These are phyloP conservation scores for Gisinianus flammeolus DNA, from an alignment of 2,888 invertebrate species.

Conservation along the genomic window DNA sequence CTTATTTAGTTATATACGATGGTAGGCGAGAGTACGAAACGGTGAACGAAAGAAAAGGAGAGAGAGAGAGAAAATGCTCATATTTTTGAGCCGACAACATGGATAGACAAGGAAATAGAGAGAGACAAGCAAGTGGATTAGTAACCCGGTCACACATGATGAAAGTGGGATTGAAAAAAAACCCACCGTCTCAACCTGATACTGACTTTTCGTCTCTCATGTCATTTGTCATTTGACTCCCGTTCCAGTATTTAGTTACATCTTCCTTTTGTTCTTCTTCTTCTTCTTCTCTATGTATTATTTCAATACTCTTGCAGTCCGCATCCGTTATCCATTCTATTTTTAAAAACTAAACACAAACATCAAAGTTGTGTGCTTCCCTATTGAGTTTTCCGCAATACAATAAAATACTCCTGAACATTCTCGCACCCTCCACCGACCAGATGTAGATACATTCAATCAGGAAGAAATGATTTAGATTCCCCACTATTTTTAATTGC, in stretches of 20 bases:
- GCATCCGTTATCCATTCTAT: no score
- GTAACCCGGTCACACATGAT: constrained; percentile 8
- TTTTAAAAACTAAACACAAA: no score
- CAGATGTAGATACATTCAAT: no score
- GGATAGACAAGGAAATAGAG: not conserved
- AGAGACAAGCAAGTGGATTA: constrained; percentile 1
- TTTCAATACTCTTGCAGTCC: no score
- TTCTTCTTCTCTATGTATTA: not conserved
- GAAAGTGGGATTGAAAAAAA: not conserved
- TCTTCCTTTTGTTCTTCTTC: not conserved
- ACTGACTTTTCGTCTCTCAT: not conserved
- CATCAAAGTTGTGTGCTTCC: no score
- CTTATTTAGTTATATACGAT: no score
- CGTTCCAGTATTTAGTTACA: not conserved
- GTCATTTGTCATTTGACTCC: not conserved
- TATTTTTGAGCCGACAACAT: not conserved
- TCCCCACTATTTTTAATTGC: no score
- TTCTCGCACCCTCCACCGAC: no score
- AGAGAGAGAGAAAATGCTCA: not conserved
- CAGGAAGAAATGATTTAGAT: no score
- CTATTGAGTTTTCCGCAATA: no score
- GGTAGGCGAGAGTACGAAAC: no score
- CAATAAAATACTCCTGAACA: no score
- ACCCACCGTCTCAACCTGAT: not conserved
- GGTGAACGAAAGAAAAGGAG: not conserved